Conservation (phyloP, 2,888 invertebrate species). For the Coelinius sp. region DNA sequence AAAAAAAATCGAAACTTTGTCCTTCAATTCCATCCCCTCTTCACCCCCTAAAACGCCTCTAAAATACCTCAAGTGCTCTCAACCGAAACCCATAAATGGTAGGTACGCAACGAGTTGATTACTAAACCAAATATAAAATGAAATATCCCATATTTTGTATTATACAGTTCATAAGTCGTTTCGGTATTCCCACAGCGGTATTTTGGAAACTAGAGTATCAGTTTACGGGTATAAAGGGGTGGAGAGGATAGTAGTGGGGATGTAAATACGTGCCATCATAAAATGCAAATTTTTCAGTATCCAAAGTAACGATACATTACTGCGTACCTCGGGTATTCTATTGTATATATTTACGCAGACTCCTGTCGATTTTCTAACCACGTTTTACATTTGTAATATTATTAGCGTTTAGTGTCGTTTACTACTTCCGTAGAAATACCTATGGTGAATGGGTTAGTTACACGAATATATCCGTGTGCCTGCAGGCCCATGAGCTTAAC, state of each 20-base stretch:
- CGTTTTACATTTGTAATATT: neutral
- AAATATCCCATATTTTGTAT: slow-evolving; percentile 10
- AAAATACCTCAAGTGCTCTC: neutral
- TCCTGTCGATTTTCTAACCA: slow-evolving; percentile 16
- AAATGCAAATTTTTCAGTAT: slow-evolving; percentile 48
- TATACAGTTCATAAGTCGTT: slow-evolving; percentile 32
- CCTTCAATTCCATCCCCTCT: neutral
- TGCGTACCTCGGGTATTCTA: slow-evolving; percentile 31
- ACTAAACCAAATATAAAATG: neutral
- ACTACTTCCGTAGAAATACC: neutral
- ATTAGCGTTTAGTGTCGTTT: neutral
- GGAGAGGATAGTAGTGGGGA: neutral
- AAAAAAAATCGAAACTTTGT: neutral
- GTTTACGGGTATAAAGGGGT: slow-evolving; percentile 32
- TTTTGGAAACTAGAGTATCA: slow-evolving; percentile 39
- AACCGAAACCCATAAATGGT: slow-evolving; percentile 7
- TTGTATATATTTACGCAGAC: slow-evolving; percentile 24
- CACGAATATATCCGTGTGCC: neutral
- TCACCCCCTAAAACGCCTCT: neutral
- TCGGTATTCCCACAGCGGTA: slow-evolving; percentile 22
- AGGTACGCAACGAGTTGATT: slow-evolving; percentile 14
- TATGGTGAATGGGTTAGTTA: neutral
- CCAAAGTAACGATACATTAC: slow-evolving; percentile 37
- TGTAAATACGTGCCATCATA: slow-evolving; percentile 45
- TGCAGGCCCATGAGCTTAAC: neutral